Conservation (phyloP, 2,113 vertebrate species). For the Otolemur garnettii region DNA sequence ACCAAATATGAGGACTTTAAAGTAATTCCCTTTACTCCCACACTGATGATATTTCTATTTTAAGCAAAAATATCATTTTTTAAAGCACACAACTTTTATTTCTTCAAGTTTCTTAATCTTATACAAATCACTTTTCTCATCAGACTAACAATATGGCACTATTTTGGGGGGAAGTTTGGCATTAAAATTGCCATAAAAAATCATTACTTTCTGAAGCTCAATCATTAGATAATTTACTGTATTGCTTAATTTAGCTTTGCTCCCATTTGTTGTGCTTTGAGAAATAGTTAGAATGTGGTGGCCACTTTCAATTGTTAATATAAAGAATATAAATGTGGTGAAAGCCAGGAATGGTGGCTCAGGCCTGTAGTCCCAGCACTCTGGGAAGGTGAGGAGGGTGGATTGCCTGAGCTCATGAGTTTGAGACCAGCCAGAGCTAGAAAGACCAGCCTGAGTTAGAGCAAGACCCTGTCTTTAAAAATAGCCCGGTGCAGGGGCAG, state of each 20-base stretch:
- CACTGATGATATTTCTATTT: conserved; percentile 15
- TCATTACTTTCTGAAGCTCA: conserved; percentile 38
- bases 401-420: no score
- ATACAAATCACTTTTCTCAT: conserved; percentile 36
- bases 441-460: no score
- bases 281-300: conserved; percentile 4
- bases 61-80: conserved; percentile 45
- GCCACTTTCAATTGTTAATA: background rate
- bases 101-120: conserved; percentile 23
- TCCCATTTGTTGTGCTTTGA: conserved; percentile 34
- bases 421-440: no score
- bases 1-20: background rate
- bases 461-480: no score
- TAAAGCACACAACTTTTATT: background rate
- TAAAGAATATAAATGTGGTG: background rate
- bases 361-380: no score
- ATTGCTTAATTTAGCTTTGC: conserved; percentile 48
- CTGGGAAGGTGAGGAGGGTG: no score
- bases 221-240: conserved; percentile 66
- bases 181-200: conserved; percentile 57
- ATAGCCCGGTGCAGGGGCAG: no score
- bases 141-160: conserved; percentile 14
- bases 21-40: background rate
- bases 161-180: conserved; percentile 32
- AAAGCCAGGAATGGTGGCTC: no score